phyloP scores from a whole-genome alignment of 2,113 vertebrate genomes.

The Tetrax tetrax region DNA sequence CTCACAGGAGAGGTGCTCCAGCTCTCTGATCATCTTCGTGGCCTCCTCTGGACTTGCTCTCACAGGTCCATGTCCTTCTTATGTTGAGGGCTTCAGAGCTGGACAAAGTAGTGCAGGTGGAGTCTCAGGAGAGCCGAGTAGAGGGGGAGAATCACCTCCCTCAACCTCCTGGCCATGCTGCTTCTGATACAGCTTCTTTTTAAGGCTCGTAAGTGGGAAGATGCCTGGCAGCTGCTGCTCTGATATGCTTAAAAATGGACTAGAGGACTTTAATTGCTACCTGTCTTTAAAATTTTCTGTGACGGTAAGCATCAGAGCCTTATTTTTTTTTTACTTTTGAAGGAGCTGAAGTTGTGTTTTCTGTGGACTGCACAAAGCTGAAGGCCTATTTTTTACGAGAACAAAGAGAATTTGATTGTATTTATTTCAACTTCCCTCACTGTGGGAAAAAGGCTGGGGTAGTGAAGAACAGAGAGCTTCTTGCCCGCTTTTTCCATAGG shows the following conservation, averaged over 20 bases:
- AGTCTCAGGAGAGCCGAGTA: too few species aligned
- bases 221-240: background rate
- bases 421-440: slow-evolving; percentile 97
- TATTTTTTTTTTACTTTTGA: background rate
- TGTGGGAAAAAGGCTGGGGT: slow-evolving; percentile 95
- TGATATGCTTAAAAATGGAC: background rate
- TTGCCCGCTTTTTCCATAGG: slow-evolving; percentile 90
- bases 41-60: too few species aligned
- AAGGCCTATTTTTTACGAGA: slow-evolving; percentile 68
- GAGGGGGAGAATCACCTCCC: too few species aligned
- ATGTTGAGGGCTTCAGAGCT: too few species aligned
- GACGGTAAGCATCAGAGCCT: background rate
- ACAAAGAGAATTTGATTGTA: slow-evolving; percentile 76
- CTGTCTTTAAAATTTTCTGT: background rate
- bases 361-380: slow-evolving; percentile 88
- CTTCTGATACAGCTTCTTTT: too few species aligned
- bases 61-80: too few species aligned
- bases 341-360: slow-evolving; percentile 86
- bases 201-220: background rate
- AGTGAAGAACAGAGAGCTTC: slow-evolving; percentile 89
- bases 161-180: too few species aligned
- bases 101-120: too few species aligned
- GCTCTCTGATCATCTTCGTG: too few species aligned
- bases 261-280: background rate
- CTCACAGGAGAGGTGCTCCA: too few species aligned